Percentiles rank a stretch among this genome's conserved stretches.
phyloP scores from a whole-genome alignment of 2,113 vertebrate genomes.

The Phylloscopus trochilus region DNA sequence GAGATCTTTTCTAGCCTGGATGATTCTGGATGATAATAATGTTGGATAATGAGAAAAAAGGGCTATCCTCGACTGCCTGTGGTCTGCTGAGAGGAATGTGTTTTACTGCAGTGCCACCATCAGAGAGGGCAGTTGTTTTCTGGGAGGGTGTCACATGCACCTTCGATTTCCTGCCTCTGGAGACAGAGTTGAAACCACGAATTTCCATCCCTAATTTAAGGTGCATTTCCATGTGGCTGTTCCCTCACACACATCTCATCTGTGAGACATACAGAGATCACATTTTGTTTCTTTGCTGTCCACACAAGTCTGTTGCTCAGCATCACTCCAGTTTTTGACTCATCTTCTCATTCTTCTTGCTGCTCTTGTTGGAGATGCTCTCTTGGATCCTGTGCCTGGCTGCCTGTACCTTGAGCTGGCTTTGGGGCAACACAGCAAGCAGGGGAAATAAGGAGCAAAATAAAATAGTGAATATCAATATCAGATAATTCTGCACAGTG shows the following conservation, averaged over 20 bases:
- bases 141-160: background rate
- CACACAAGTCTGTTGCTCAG: accelerated
- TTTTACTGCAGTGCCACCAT: background rate
- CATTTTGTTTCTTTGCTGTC: background rate
- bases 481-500: background rate
- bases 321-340: background rate
- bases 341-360: background rate
- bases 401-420: background rate
- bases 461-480: background rate
- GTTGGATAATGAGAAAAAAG: background rate
- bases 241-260: background rate
- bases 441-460: background rate
- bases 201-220: background rate
- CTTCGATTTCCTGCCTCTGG: background rate
- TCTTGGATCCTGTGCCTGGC: background rate
- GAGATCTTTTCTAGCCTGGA: background rate
- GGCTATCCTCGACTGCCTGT: accelerated
- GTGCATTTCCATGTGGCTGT: background rate
- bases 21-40: background rate
- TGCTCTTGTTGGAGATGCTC: background rate
- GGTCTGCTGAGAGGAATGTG: background rate
- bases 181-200: background rate
- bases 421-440: background rate
- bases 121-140: background rate
- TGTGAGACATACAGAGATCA: background rate